phyloP scores from a whole-genome alignment of 1,140 invertebrate species.

The Brachionus sp. region DNA sequence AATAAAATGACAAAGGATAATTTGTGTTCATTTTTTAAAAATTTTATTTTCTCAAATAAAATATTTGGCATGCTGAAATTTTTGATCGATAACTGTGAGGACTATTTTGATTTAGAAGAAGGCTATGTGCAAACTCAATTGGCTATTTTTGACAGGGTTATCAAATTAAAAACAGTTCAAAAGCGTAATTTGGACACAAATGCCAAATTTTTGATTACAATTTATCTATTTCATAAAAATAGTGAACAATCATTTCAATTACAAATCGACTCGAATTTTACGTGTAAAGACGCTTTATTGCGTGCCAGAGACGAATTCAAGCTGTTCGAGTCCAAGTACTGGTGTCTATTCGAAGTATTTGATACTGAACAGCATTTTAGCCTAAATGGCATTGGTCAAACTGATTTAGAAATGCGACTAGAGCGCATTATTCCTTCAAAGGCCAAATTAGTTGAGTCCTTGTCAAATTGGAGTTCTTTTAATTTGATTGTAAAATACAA shows the following conservation, averaged over 20 bases:
- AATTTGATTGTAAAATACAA: conserved; percentile 40
- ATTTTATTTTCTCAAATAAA: not conserved
- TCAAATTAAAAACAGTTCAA: conserved; percentile 1
- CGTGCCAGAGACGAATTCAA: conserved; percentile 6
- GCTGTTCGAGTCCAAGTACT: conserved; percentile 31
- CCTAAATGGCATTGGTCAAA: not conserved
- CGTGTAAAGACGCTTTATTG: not conserved
- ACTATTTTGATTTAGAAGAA: not conserved
- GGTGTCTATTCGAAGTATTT: conserved; percentile 38
- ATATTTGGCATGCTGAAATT: not conserved
- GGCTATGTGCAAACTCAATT: conserved; percentile 20
- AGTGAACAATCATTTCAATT: conserved; percentile 34
- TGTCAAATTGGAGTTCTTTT: conserved; percentile 37
- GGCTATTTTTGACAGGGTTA: conserved; percentile 3
- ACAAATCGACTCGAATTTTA: conserved; percentile 17
- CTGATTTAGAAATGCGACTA: not conserved
- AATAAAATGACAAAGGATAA: not conserved
- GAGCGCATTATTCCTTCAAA: not conserved
- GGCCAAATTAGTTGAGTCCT: not conserved
- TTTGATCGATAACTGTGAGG: conserved; percentile 21
- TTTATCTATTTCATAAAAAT: conserved; percentile 39
- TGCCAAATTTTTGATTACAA: conserved; percentile 4
- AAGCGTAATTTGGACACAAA: not conserved
- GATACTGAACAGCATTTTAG: conserved; percentile 22
- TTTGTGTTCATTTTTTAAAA: not conserved